Conservation (phyloP, 2,797 vertebrate genomes). For the Trachops cirrhosus region DNA sequence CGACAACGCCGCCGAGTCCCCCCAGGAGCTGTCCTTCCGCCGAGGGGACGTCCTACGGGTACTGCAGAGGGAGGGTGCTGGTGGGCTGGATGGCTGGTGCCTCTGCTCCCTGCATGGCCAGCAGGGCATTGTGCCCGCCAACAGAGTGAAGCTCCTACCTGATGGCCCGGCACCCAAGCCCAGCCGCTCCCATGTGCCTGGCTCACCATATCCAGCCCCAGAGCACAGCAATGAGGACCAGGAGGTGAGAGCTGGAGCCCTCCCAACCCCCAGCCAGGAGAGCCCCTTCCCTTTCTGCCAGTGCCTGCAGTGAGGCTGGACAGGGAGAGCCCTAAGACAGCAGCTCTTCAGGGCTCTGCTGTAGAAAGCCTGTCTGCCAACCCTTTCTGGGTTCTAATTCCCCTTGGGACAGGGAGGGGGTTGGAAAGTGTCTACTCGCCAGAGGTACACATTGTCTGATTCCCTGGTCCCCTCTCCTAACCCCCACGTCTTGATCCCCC, state of each 20-base stretch:
- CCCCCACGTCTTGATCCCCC: slow-evolving; percentile 71
- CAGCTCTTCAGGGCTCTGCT: neutral
- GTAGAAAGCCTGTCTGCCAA: neutral
- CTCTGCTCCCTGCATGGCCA: slow-evolving; percentile 92
- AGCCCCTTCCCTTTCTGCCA: neutral
- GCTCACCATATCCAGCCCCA: slow-evolving; percentile 11
- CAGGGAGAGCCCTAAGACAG: neutral
- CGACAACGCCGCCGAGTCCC: slow-evolving; percentile 93
- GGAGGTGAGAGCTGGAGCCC: slow-evolving; percentile 76
- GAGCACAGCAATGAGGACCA: slow-evolving; percentile 76
- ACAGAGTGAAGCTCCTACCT: slow-evolving; percentile 91
- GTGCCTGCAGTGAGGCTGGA: neutral
- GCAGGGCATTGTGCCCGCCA: slow-evolving; percentile 94
- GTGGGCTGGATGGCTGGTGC: slow-evolving; percentile 92
- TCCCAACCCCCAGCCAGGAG: neutral
- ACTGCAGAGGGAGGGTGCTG: slow-evolving; percentile 87
- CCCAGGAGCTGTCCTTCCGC: slow-evolving; percentile 93
- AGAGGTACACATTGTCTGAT: slow-evolving; percentile 50
- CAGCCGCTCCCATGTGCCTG: slow-evolving; percentile 50
- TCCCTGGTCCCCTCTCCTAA: slow-evolving; percentile 71
- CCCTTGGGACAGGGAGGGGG: neutral
- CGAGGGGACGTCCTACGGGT: slow-evolving; percentile 94
- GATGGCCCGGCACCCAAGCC: slow-evolving; percentile 40
- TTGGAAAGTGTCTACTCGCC: neutral
- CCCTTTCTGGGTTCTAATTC: neutral